Percentiles rank a stretch among this genome's conserved stretches.
phyloP scores from a whole-genome alignment of 2,888 invertebrate species.

The Beris chalybata region DNA sequence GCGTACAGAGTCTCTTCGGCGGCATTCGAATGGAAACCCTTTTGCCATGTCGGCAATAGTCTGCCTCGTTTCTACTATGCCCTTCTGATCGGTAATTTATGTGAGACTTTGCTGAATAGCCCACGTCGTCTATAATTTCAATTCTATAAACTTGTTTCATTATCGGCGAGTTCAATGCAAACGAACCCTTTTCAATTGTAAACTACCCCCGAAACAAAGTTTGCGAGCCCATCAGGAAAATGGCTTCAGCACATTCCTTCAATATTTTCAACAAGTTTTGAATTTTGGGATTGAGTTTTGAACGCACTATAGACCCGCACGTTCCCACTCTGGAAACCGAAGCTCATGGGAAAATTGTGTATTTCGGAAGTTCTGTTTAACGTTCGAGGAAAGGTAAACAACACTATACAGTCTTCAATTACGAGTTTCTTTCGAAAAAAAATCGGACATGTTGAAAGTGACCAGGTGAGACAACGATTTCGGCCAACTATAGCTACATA shows the following conservation, averaged over 20 bases:
- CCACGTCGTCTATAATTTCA: neutral
- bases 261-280: constrained; percentile 29
- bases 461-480: constrained; percentile 1
- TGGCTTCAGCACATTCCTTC: constrained; percentile 29
- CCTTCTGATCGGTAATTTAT: constrained; percentile 28
- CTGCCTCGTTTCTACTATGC: constrained; percentile 4
- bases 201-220: constrained; percentile 22
- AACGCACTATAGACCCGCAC: constrained; percentile 7
- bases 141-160: constrained; percentile 16
- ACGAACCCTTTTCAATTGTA: constrained; percentile 11
- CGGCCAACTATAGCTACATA: constrained; percentile 11
- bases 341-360: constrained; percentile 35
- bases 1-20: constrained; percentile 2
- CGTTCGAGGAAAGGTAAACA: constrained; percentile 13
- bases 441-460: too few species aligned
- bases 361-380: constrained; percentile 2
- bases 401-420: constrained; percentile 8
- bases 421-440: neutral
- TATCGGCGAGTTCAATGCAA: constrained; percentile 7
- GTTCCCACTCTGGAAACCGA: constrained; percentile 22
- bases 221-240: constrained; percentile 25
- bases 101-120: constrained; percentile 17
- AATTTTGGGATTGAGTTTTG: neutral
- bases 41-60: constrained; percentile 14
- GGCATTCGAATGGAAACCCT: constrained; percentile 21